Evolutionary conservation across 1,140 invertebrate species (phyloP).

Genomic region (Neodiprion pinetum): DNA sequence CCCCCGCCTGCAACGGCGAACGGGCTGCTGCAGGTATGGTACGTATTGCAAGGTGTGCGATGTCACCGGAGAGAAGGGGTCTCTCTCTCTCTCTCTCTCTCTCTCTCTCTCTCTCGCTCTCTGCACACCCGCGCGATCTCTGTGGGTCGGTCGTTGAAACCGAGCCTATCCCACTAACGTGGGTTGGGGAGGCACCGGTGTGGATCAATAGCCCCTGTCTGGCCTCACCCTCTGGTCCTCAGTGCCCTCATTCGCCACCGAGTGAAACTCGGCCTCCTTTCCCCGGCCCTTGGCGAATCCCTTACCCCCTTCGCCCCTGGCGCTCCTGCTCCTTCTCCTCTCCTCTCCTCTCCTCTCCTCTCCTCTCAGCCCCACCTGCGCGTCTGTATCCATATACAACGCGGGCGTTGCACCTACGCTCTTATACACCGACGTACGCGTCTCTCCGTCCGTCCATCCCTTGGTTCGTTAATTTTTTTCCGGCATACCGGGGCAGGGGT

Average conservation of each 20-base stretch:
- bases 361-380: not conserved
- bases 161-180: slow-evolving; percentile 50
- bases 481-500: too few relatives aligned
- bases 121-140: slow-evolving; percentile 29
- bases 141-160: slow-evolving; percentile 31
- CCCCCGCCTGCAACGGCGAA: slow-evolving; percentile 25
- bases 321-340: not conserved
- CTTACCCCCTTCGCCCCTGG: not conserved
- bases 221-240: slow-evolving; percentile 54
- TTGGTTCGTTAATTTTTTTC: too few relatives aligned
- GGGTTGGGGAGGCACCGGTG: slow-evolving; percentile 43
- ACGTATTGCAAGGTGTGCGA: slow-evolving; percentile 11
- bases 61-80: slow-evolving; percentile 5
- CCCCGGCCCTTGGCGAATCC: slow-evolving; percentile 8
- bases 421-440: too few relatives aligned
- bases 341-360: not conserved
- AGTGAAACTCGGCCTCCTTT: slow-evolving; percentile 35
- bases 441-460: too few relatives aligned
- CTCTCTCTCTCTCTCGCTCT: too few relatives aligned
- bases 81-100: slow-evolving; percentile 6
- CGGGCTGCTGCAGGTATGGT: slow-evolving; percentile 4
- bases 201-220: slow-evolving; percentile 59
- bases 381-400: too few relatives aligned
- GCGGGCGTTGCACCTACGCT: too few relatives aligned
- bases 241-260: slow-evolving; percentile 49